These are phyloP conservation scores for Coptotermes formosanus DNA, from an alignment of 1,140 invertebrate species.

Conservation along the genomic window DNA sequence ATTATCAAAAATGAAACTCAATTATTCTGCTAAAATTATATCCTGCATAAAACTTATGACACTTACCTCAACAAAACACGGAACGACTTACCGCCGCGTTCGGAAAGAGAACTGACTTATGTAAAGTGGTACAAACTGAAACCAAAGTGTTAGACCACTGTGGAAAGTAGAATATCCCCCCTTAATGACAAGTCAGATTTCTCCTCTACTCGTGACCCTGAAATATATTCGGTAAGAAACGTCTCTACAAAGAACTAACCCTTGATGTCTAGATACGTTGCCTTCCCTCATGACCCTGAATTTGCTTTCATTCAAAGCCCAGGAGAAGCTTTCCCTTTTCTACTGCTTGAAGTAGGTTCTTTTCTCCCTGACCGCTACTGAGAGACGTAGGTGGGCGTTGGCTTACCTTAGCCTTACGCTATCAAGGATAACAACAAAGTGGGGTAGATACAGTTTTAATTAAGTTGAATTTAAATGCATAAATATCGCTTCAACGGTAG, in stretches of 20 bases:
- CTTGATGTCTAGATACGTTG: background rate
- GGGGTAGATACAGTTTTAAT: too few species aligned
- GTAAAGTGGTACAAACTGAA: background rate
- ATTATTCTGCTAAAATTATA: too few species aligned
- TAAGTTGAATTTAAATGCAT: too few species aligned
- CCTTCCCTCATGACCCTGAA: background rate
- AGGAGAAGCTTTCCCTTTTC: background rate
- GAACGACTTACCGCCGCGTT: too few species aligned
- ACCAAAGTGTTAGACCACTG: background rate
- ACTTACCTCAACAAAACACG: background rate
- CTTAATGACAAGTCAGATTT: background rate
- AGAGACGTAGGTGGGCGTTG: too few species aligned
- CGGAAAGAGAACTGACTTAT: background rate
- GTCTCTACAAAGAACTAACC: background rate
- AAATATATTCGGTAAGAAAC: background rate
- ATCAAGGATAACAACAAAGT: too few species aligned
- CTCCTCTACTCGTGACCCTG: background rate
- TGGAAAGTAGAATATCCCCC: background rate
- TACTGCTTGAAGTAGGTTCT: too few species aligned
- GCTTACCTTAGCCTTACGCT: too few species aligned
- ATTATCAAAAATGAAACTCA: too few species aligned
- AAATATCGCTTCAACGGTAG: too few species aligned
- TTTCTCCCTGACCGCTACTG: too few species aligned
- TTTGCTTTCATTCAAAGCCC: background rate
- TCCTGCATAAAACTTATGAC: background rate